Evolutionary conservation across 2,888 invertebrate species (phyloP).

Genomic region (Malacosoma neustria): DNA sequence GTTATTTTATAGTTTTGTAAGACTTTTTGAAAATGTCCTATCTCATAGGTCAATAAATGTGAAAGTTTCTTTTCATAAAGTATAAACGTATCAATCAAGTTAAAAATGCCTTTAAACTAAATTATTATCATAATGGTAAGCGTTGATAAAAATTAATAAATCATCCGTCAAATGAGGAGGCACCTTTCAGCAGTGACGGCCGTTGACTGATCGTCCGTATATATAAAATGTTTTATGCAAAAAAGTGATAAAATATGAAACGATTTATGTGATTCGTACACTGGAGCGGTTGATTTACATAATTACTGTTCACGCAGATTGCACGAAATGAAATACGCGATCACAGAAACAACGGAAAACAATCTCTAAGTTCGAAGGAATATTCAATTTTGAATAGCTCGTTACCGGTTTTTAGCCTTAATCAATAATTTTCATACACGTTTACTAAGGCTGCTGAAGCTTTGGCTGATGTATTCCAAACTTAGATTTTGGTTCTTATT

Average conservation of each 20-base stretch:
- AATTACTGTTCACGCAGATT: conserved; percentile 44
- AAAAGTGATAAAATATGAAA: conserved; percentile 62
- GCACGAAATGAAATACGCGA: conserved; percentile 55
- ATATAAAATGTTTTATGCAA: conserved; percentile 53
- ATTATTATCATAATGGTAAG: background rate
- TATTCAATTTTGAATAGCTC: background rate
- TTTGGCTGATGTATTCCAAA: no score
- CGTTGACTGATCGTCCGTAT: conserved; percentile 50
- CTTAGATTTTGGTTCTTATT: no score
- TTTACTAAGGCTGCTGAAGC: no score
- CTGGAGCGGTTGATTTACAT: conserved; percentile 48
- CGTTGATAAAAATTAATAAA: conserved; percentile 24
- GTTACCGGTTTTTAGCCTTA: no score
- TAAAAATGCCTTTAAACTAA: background rate
- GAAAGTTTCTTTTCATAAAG: background rate
- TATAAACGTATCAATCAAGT: background rate
- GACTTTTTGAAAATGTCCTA: no score
- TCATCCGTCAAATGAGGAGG: conserved; percentile 39
- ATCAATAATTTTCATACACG: no score
- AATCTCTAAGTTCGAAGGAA: conserved; percentile 20
- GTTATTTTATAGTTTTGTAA: no score
- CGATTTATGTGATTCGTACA: conserved; percentile 57
- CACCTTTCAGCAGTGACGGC: conserved; percentile 30
- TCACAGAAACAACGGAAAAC: conserved; percentile 37
- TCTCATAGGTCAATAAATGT: no score